Base-by-base conservation (phyloP, 1,140 invertebrate genomes). In the Helicoverpa armigera region DNA sequence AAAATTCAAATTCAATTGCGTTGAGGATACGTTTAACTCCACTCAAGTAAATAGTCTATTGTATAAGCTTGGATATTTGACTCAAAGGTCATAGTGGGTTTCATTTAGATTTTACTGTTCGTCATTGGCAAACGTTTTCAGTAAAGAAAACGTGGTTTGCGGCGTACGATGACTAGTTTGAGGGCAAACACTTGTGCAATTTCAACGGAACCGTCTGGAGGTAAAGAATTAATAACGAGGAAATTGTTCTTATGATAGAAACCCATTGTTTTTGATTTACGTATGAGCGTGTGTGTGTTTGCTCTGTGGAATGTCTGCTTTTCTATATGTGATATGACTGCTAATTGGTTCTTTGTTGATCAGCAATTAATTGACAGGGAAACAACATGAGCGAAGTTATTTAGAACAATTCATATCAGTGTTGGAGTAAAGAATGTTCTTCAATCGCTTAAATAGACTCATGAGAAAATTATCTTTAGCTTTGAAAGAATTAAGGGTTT, bases 81-180 rank as follows among this genome's bases (percentile, higher is more conserved):
- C 48, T 18, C 70, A 81, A 79, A 70, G 14, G 12, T 29, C 12
- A 53, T 31, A 43, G 82, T 82, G 76, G 70, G 79, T 86, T 87
- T 86, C 87, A 88, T 90, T 88, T 88, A 83, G 82, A 67, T 81
- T 89, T 88, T 87, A 89, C 82, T 78, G 79, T 85, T 81, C 85
- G 86, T 85, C 86, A 84, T 84, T 86, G 83, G 53, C 31, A 58
- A 61, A 79, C 67, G 23, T 79, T 83, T 85, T 86, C 79, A 78
- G 80, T 69, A 73, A 78, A 84, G 83, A 81, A 86, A 58, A 67
- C 74, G 81, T 77, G 67, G 80, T 91, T 91, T 90, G 90, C 87
- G 89, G 90, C 85, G 75, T 82, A 84, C 78, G 85, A 86, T 82
- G 74, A 73, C 73, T 74, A 80, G 74, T 86, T 86, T 83, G 82